Base-by-base conservation (phyloP, 2,797 vertebrate species). In the Botia almorhae region DNA sequence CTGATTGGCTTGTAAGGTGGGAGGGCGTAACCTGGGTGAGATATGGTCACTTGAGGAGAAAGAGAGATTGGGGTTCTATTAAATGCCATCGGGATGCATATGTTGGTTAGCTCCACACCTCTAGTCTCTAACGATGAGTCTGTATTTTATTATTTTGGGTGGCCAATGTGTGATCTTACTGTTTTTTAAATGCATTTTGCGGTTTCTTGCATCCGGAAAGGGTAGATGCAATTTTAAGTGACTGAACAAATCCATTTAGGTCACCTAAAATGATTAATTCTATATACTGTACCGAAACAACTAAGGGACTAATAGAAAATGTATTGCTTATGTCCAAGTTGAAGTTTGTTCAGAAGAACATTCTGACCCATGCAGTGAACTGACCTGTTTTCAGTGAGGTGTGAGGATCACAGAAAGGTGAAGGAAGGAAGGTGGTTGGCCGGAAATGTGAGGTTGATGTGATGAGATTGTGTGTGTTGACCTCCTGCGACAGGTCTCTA, bases 391-490 rank as follows among this genome's bases (percentile, higher is more conserved):
- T 75, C 63, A 64, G 64, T 73, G 50, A 78, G 64, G 60, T 64
- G 51, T 77, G 70, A 72, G 73, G 53, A 75, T 55, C 26, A 16
- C 23, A 36, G 51, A 53, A 29, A 50, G 23, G 10, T 77, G 70
- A 39, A 36, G 56, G 82, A 76, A 85, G 76, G 60, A 78, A 86
- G 73, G 43, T 69, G 8, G 82, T 74, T 83, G n/a, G 85, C 21
- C 83, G 86, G 87, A 91, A 92, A 93, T 91, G 87, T 90, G 90
- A 90, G 88, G 89, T 87, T 90, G 90, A 93, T 92, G 87, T 86
- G 90, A 90, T 90, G 90, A 89, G 90, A 92, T 92, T 88, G 90
- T 89, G 89, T 90, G 90, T 90, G 89, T 87, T 91, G 91, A 93
- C 90, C 92, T 90, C 86, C 87, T 70, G 21, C 84, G 88, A 90